Evolutionary conservation across 23 tunicate genomes (phyloP).

Genomic region (Ciona savignyi): DNA sequence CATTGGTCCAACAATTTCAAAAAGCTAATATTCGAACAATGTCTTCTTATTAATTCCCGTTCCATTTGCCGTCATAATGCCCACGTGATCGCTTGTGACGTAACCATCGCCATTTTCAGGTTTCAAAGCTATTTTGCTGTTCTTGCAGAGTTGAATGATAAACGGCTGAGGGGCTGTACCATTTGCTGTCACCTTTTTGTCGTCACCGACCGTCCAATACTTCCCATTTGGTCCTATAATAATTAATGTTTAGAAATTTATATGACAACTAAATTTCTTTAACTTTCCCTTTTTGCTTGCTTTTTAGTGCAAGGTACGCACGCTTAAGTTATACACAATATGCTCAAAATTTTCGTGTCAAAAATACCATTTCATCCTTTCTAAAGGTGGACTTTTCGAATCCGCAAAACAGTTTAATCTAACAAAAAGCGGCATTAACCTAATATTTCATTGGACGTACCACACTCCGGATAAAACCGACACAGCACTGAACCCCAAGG

Average conservation of each 20-base stretch:
- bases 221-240: slow-evolving; percentile 79
- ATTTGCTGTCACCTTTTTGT: slow-evolving; percentile 48
- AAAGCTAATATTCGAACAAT: slow-evolving; percentile 72
- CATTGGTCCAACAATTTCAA: slow-evolving; percentile 3
- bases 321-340: too few species aligned
- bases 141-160: slow-evolving; percentile 47
- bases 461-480: too few species aligned
- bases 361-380: background rate
- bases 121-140: slow-evolving; percentile 65
- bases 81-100: slow-evolving; percentile 75
- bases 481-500: too few species aligned
- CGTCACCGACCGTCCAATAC: slow-evolving; percentile 57
- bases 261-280: too few species aligned
- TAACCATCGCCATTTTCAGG: slow-evolving; percentile 66
- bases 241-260: too few species aligned
- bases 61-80: slow-evolving; percentile 68
- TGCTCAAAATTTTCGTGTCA: background rate
- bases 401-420: too few species aligned
- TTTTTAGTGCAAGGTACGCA: too few species aligned
- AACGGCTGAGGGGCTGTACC: slow-evolving; percentile 34
- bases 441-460: too few species aligned
- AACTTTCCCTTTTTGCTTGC: too few species aligned
- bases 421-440: too few species aligned
- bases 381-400: background rate
- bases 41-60: slow-evolving; percentile 14